Evolutionary conservation across 2,113 vertebrate species (phyloP), one percentile per base, ranked within the genome.

Genomic region (Paradoxurus hermaphroditus): DNA sequence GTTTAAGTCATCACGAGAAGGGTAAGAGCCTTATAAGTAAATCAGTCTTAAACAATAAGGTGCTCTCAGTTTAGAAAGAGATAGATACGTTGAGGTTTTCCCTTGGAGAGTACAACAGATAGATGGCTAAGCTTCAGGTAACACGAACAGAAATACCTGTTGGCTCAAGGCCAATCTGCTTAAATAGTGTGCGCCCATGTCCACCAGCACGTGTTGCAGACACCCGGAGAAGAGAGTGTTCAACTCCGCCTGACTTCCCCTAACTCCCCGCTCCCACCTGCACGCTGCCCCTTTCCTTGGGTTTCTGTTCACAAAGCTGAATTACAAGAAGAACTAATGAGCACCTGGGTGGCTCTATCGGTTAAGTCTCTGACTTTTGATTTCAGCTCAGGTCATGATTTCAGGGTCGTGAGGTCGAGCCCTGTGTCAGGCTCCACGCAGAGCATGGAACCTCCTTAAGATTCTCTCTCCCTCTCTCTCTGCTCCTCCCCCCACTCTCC

Each of bases 1-100:
- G 65, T 59, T 7, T 53, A 53, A 72, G 29, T 90, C 63, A 86
- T 88, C 36, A 73, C 59, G 72, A 79, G 44, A 91, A 78, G 73
- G 51, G 9, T 41, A 96, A 92, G 92, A 83, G 15, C 34, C 68
- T 97, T 93, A 6, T 27, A 86, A 72, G 56, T 93, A 77, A 96
- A 56, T 73, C 65, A 78, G 59, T 63, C 23, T 90, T 95, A 94
- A 93, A 81, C 7, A 81, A 44, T 73, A 73, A 96, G 31, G 36
- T 75, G n/a, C 39, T 93, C 56, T 85, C 56, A 70, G 29, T 91
- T 94, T 92, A 92, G 59, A 75, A 63, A 95, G 13, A 36, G 34
- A 91, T 9, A 41, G 86, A 27, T 49, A 73, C 11, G 6, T 25
- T 87, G 70, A 56, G 53, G 75, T 51, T 77, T 70, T 86, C 46